phyloP scores from a whole-genome alignment of 2,888 invertebrate genomes.

The Acleris emargana region DNA sequence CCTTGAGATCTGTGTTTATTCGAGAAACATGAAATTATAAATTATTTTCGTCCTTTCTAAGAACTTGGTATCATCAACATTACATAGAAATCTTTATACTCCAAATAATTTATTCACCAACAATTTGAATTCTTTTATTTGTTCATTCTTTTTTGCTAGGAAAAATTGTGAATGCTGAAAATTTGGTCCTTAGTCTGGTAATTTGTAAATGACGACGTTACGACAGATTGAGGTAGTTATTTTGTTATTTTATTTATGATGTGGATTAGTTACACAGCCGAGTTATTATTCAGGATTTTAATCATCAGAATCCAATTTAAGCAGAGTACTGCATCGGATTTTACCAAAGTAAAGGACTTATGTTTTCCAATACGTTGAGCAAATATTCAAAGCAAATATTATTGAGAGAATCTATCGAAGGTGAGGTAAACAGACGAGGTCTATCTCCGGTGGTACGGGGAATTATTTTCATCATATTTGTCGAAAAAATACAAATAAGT shows the following conservation, averaged over 20 bases:
- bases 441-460: not conserved
- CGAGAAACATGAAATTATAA: conserved; percentile 7
- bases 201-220: too few species aligned
- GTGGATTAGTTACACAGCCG: too few species aligned
- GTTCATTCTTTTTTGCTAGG: too few species aligned
- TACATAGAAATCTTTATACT: too few species aligned
- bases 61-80: not conserved
- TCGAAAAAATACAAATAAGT: not conserved
- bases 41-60: conserved; percentile 1
- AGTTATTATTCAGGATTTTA: too few species aligned
- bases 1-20: conserved; percentile 4
- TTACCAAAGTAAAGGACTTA: not conserved
- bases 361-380: conserved; percentile 2
- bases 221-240: too few species aligned
- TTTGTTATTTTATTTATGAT: too few species aligned
- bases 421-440: not conserved
- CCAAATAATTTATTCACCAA: too few species aligned
- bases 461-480: conserved; percentile 4
- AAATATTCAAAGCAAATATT: conserved; percentile 21
- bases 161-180: too few species aligned
- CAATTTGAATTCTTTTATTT: too few species aligned
- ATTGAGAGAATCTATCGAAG: conserved; percentile 10
- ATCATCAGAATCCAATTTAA: not conserved
- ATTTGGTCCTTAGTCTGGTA: too few species aligned
- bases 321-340: not conserved